Evolutionary conservation across 2,797 vertebrate genomes (phyloP).

Genomic region (Bradypodion ventrale): DNA sequence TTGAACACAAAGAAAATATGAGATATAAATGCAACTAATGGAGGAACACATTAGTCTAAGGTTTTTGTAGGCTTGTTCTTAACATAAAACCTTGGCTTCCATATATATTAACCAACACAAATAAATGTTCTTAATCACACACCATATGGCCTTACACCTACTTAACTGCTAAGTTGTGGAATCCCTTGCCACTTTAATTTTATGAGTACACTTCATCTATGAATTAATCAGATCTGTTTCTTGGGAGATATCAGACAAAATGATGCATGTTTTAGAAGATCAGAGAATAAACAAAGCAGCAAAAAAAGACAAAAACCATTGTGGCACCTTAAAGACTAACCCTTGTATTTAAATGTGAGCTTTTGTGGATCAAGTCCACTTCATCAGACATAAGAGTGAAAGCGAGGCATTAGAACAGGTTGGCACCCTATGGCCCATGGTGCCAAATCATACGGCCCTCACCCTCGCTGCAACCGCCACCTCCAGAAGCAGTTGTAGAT

Average conservation of each 20-base stretch:
- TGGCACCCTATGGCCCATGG: no score
- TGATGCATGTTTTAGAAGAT: neutral
- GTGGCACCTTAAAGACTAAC: no score
- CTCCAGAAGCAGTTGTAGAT: no score
- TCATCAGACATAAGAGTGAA: no score
- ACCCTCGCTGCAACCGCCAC: no score
- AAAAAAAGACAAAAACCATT: no score
- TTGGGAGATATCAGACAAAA: slow-evolving; percentile 7
- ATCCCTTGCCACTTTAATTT: slow-evolving; percentile 7
- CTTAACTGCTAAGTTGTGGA: neutral
- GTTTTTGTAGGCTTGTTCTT: neutral
- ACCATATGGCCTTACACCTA: neutral
- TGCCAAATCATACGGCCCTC: no score
- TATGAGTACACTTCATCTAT: slow-evolving; percentile 39
- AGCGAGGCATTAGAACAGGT: no score
- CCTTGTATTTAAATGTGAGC: no score
- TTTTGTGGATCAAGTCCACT: no score
- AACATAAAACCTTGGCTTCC: neutral
- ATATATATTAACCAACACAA: neutral
- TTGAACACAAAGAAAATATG: no score
- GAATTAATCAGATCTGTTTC: slow-evolving; percentile 21
- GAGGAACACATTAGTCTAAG: neutral
- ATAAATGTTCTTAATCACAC: neutral
- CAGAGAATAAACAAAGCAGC: no score
- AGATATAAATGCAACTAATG: neutral